Percentiles rank a stretch among this genome's conserved stretches.
Conservation (phyloP, 2,797 vertebrate genomes). For the Spinus pinus region DNA sequence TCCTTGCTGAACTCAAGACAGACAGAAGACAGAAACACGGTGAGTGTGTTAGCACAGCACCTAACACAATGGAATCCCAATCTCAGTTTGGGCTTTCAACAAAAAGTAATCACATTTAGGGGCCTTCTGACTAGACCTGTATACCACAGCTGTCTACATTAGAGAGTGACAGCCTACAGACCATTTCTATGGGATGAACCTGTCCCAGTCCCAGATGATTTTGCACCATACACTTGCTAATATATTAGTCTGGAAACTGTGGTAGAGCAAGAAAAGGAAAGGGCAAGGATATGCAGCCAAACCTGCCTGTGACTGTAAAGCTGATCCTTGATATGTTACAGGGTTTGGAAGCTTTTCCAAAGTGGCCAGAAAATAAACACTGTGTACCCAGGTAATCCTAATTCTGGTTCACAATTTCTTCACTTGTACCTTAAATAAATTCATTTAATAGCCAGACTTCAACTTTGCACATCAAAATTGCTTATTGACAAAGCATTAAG, state of each 20-base stretch:
- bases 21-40: accelerated
- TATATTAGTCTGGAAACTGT: not conserved
- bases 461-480: not conserved
- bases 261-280: not conserved
- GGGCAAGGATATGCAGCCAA: not conserved
- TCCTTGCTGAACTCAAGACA: not conserved
- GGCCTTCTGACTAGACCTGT: not conserved
- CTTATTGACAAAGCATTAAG: not conserved
- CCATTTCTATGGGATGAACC: not conserved
- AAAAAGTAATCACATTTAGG: not conserved
- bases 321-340: not conserved
- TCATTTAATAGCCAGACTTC: not conserved
- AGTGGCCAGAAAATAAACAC: not conserved
- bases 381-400: not conserved
- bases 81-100: not conserved
- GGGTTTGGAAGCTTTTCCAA: not conserved
- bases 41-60: not conserved
- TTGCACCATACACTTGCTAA: not conserved
- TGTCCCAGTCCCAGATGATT: not conserved
- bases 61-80: not conserved
- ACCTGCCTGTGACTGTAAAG: not conserved
- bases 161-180: not conserved
- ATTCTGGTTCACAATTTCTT: not conserved
- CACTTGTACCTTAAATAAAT: not conserved
- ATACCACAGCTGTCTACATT: not conserved